Conservation (phyloP, 1,140 invertebrate species). For the silkworm (Bombyx mori) region ASM3026992v2 NC_085127.1:8621001-8621500, state of each 20-base stretch:
- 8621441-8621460: constrained; percentile 91
- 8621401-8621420: constrained; percentile 99
- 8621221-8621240: constrained; percentile 95
- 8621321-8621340: constrained; percentile 95
- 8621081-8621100: constrained; percentile 96
- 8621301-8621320: constrained; percentile 98
- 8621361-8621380: constrained; percentile 99
- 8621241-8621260: constrained; percentile 99
- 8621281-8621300: constrained; percentile 97
- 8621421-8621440: constrained; percentile 98
- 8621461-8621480: constrained; percentile 98
- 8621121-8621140: constrained; percentile 95
- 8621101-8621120: constrained; percentile 99
- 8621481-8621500: constrained; percentile 96
- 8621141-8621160: constrained; percentile 95
- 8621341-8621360: constrained; percentile 94
- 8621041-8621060: constrained; percentile 93
- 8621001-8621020: constrained; percentile 98
- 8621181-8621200: constrained; percentile 98
- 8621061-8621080: constrained; percentile 93
- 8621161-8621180: constrained; percentile 97
- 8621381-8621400: constrained; percentile 96
- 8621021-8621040: constrained; percentile 93
- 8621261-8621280: constrained; percentile 99
- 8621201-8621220: constrained; percentile 98